These are phyloP conservation scores for Drosophila paramelanica DNA, from an alignment of 2,888 invertebrate genomes.

Conservation along the genomic window DNA sequence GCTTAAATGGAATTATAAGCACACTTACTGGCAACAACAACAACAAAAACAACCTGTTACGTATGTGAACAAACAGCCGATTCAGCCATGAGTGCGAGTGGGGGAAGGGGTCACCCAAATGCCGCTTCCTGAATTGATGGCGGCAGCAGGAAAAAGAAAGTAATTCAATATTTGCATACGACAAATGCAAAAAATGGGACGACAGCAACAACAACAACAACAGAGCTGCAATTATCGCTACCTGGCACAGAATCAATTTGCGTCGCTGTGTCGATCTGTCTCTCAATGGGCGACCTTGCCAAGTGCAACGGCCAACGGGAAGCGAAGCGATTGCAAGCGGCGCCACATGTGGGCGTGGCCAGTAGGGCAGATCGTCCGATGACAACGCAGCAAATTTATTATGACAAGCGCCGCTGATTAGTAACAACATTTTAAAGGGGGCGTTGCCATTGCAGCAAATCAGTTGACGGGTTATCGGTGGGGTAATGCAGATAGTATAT, in stretches of 20 bases:
- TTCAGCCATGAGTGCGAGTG: constrained; percentile 2
- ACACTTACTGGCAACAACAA: constrained; percentile 5
- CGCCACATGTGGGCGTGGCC: constrained; percentile 71
- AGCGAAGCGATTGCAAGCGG: constrained; percentile 35
- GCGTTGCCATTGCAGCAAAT: constrained; percentile 47
- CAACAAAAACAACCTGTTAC: constrained; percentile 46
- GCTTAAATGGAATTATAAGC: constrained; percentile 30
- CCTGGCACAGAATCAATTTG: constrained; percentile 51
- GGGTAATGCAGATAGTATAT: constrained; percentile 14
- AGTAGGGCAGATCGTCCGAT: constrained; percentile 4
- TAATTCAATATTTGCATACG: constrained; percentile 66
- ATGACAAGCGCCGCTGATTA: constrained; percentile 49
- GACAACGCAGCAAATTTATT: constrained; percentile 12
- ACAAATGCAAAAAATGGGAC: constrained; percentile 1
- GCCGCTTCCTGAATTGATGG: constrained; percentile 34
- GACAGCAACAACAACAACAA: constrained; percentile 10
- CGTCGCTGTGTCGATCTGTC: constrained; percentile 52
- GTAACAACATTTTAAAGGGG: constrained; percentile 44
- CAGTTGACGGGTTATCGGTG: constrained; percentile 44
- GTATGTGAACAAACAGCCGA: constrained; percentile 28
- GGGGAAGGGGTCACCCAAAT: constrained; percentile 1
- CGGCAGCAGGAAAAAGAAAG: constrained; percentile 20
- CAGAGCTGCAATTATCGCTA: constrained; percentile 18
- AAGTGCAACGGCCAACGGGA: constrained; percentile 42
- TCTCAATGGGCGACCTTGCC: constrained; percentile 64